Conservation (phyloP, 2,797 vertebrate genomes). For the Tamandua tetradactyla region DNA sequence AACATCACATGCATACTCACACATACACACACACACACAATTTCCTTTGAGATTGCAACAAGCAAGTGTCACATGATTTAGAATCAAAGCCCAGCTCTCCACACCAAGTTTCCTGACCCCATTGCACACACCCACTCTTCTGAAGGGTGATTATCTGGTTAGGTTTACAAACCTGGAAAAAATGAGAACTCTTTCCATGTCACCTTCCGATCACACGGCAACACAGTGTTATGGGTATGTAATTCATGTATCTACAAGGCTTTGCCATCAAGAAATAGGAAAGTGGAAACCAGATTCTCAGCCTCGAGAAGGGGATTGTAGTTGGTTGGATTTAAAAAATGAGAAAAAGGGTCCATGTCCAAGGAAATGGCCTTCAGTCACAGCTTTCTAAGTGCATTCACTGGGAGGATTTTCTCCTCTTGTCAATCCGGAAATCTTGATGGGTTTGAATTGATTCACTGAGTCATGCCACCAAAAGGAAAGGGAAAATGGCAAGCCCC, state of each 20-base stretch:
- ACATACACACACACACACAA: background rate
- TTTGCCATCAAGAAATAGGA: constrained; percentile 66
- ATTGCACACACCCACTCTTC: background rate
- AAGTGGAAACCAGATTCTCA: constrained; percentile 27
- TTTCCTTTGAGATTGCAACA: background rate
- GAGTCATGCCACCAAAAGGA: constrained; percentile 44
- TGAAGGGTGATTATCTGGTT: constrained; percentile 65
- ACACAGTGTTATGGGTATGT: constrained; percentile 58
- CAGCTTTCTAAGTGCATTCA: constrained; percentile 50
- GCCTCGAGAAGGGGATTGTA: constrained; percentile 59
- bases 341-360: constrained; percentile 45
- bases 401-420: constrained; percentile 61
- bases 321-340: constrained; percentile 66
- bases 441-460: constrained; percentile 70
- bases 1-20: background rate
- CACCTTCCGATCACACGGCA: constrained; percentile 39
- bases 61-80: background rate
- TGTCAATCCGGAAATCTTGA: constrained; percentile 67
- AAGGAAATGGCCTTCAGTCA: constrained; percentile 67
- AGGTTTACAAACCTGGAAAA: constrained; percentile 70
- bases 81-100: background rate
- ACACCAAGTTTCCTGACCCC: background rate
- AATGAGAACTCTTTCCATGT: constrained; percentile 44
- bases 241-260: constrained; percentile 66
- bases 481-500: constrained; percentile 3